phyloP scores from a whole-genome alignment of 2,113 vertebrate species.

The Nansenia antarctica region DNA sequence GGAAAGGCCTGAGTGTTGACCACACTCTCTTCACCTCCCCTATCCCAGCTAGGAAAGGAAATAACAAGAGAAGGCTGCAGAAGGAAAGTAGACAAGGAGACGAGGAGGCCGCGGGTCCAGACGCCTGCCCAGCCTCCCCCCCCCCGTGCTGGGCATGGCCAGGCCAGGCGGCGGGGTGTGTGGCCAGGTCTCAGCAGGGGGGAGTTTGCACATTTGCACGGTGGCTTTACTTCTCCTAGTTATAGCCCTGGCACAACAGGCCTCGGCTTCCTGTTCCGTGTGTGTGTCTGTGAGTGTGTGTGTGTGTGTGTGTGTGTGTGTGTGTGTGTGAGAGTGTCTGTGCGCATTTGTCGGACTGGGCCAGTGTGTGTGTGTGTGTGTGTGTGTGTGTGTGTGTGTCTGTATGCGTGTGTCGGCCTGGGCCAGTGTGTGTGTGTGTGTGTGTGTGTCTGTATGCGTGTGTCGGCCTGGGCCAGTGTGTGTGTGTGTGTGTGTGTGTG shows the following conservation, averaged over 20 bases:
- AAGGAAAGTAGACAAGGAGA: background rate
- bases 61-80: no score
- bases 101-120: background rate
- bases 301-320: background rate
- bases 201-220: background rate
- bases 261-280: background rate
- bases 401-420: background rate
- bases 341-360: background rate
- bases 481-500: constrained; percentile 15
- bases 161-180: background rate
- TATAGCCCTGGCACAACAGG: background rate
- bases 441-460: constrained; percentile 11
- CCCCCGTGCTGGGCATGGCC: background rate
- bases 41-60: no score
- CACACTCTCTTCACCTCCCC: no score
- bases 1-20: constrained; percentile 8
- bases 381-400: background rate
- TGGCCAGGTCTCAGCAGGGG: background rate
- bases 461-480: background rate
- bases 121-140: background rate
- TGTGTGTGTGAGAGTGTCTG: background rate
- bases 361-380: background rate
- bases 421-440: background rate
- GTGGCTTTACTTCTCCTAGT: background rate
- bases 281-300: background rate